Evolutionary conservation across 2,888 invertebrate species (phyloP), one percentile per base, ranked within the genome.

Genomic region (Chrysolina oricalcia): DNA sequence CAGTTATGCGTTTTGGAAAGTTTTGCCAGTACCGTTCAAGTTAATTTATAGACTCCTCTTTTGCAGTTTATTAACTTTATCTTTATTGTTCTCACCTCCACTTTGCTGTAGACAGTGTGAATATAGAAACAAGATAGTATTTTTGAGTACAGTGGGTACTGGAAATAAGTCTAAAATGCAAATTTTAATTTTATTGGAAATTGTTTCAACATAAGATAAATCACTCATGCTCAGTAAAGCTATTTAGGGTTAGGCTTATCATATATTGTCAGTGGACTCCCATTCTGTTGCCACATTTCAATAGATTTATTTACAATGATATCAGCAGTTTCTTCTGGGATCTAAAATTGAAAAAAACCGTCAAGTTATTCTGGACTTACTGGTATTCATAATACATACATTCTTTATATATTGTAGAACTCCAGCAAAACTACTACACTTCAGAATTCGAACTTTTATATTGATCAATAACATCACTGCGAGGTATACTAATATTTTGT

Each of bases 271-370:
- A 90, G 85, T 23, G 89, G 89, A 76, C 91, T 93, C 73, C 95
- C 95, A 87, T 95, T 93, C 85, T 94, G 94, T 86, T 95, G 95
- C 95, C 96, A 96, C 81, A 94, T 90, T 83, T 96, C 96, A 8
- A 97, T 94, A 0, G 96, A 94, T 89, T 96, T 95, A 85, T 94
- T 96, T 0, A 95, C 95, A 76, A 96, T 94, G 2, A 94, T 92
- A 86, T 96, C 96, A 79, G 94, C 93, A 81, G 92, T 93, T 88
- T 97, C 95, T 86, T 95, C 94, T 4, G 94, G 92, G 81, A 95
- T 92, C 95, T 95, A 86, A 63, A 89, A 89, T 72, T 27, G 59
- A 17, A 79, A 78, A 64, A 53, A 53, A 23, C 46, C 48, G 50
- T 71, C 27, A 43, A 43, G 35, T 66, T 27, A 69, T 43, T 53